phyloP scores from a whole-genome alignment of 1,140 invertebrate genomes.

The Hormaphis cornu region DNA sequence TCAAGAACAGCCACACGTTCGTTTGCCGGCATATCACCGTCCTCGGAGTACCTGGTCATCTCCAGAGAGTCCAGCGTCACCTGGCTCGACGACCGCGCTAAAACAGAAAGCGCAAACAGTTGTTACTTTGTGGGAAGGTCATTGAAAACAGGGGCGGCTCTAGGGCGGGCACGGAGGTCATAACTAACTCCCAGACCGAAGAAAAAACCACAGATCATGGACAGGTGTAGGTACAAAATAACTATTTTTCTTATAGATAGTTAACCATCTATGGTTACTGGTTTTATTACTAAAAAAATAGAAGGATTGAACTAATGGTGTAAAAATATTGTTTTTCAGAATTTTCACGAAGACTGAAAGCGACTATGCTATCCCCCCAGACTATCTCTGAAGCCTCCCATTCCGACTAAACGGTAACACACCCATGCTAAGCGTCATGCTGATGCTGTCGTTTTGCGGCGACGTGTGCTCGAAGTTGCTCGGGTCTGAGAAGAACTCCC shows the following conservation, averaged over 20 bases:
- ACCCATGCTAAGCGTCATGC: constrained; percentile 18
- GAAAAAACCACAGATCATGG: too few species aligned
- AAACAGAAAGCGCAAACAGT: background rate
- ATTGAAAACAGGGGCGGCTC: background rate
- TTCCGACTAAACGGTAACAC: background rate
- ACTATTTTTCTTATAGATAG: too few species aligned
- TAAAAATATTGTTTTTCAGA: too few species aligned
- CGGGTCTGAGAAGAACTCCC: constrained; percentile 82
- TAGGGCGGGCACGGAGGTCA: too few species aligned
- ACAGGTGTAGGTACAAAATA: too few species aligned
- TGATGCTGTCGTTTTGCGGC: constrained; percentile 3
- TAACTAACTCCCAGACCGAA: too few species aligned
- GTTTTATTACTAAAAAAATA: too few species aligned
- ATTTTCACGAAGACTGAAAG: too few species aligned
- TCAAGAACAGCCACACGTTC: constrained; percentile 74
- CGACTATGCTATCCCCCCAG: too few species aligned
- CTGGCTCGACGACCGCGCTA: constrained; percentile 76
- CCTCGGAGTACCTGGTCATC: constrained; percentile 77
- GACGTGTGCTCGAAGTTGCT: constrained; percentile 67
- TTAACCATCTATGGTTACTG: too few species aligned
- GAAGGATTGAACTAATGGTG: too few species aligned
- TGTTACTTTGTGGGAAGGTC: background rate
- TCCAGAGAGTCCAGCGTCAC: constrained; percentile 81
- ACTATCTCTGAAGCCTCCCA: too few species aligned
- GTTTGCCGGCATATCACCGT: constrained; percentile 65